Percentiles rank a stretch among this genome's conserved stretches.
Evolutionary conservation across 2,797 vertebrate genomes (phyloP).

Genomic region (Phrynocephalus guinanensis): DNA sequence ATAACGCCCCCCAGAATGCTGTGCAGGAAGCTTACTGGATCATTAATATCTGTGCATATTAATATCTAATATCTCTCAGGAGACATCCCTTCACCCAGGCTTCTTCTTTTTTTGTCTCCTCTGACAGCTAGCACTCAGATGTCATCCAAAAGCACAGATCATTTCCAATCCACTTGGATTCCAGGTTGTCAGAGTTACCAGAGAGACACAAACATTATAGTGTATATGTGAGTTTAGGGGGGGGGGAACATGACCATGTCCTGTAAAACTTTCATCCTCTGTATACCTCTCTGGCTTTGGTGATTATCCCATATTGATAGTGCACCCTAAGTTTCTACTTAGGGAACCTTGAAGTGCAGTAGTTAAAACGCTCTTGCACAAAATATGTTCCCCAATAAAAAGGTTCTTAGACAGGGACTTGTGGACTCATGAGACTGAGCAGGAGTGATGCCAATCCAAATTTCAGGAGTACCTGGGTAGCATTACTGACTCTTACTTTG

Average conservation of each 20-base stretch:
- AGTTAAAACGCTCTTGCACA: neutral
- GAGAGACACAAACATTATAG: conserved; percentile 4
- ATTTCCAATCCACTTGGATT: conserved; percentile 57
- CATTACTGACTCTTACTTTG: neutral
- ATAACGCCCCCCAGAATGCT: too few relatives aligned
- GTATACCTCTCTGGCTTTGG: too few relatives aligned
- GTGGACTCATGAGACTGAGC: neutral
- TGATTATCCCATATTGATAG: neutral
- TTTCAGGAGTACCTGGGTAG: neutral
- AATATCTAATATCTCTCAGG: too few relatives aligned
- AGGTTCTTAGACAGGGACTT: neutral
- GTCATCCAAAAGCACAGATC: conserved; percentile 22
- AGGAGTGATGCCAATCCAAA: too few relatives aligned
- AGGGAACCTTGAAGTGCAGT: neutral
- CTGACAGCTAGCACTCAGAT: neutral
- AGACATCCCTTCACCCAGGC: too few relatives aligned
- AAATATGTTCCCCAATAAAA: neutral
- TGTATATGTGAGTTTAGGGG: conserved; percentile 14
- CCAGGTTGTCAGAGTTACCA: conserved; percentile 56
- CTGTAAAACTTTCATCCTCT: conserved; percentile 32
- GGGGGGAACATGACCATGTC: conserved; percentile 33
- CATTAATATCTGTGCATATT: too few relatives aligned
- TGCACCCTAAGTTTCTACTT: neutral
- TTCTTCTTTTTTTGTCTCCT: too few relatives aligned
- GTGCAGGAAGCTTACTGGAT: too few relatives aligned